Evolutionary conservation across 64 coral and sea anemone genomes (phyloP).

Genomic region (Stichodactyla mertensii): DNA sequence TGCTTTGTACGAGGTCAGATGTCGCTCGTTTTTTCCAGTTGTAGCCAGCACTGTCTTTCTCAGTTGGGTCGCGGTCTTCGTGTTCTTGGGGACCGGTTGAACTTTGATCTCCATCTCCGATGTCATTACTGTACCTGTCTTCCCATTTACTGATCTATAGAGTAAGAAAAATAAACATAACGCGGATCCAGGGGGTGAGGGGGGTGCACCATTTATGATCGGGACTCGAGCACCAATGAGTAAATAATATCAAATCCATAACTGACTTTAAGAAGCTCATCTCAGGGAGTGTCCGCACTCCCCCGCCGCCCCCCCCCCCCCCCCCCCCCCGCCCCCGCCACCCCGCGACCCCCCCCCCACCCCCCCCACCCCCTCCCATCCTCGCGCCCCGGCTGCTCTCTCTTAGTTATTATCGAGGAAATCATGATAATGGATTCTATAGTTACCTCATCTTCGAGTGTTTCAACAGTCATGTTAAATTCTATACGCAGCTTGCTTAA

Average conservation of each 20-base stretch:
- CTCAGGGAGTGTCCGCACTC: no score
- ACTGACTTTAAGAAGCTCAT: no score
- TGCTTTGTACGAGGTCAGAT: background rate
- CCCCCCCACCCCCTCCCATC: no score
- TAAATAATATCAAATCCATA: no score
- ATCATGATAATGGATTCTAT: background rate
- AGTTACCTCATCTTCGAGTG: background rate
- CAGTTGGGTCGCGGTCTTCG: conserved; percentile 16
- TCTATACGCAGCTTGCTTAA: background rate
- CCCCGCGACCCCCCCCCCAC: no score
- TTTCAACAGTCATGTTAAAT: conserved; percentile 1
- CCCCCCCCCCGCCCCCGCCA: no score
- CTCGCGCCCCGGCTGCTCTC: no score
- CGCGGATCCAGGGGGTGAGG: no score
- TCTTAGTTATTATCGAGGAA: background rate
- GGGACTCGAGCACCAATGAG: no score
- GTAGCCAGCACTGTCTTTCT: conserved; percentile 28
- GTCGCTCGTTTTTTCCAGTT: conserved; percentile 36
- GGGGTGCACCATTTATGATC: no score
- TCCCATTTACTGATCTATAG: background rate
- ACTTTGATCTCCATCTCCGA: background rate
- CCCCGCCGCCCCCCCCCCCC: no score
- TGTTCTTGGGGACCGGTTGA: conserved; percentile 11
- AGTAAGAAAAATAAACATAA: background rate
- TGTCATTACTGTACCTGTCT: background rate